Evolutionary conservation across 2,113 vertebrate species (phyloP), one percentile per base, ranked within the genome.

Genomic region (Mirza zaza): DNA sequence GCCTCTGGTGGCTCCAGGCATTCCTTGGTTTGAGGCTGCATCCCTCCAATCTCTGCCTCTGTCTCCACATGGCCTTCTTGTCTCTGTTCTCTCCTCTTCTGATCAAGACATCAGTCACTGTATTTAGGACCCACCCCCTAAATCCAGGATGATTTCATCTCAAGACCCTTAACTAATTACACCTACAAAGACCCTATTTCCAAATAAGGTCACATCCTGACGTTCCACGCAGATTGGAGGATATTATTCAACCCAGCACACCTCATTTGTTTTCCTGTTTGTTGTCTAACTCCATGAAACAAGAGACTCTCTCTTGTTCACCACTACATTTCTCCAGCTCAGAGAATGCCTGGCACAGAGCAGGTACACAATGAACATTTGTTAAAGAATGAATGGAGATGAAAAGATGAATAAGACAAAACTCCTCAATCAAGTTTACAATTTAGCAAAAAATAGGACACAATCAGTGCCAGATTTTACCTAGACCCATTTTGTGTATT

Each of bases 391-490:
- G 14, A 87, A 88, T 20, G 32, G 15, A 29, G 50, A 68, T 23
- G 89, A 75, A 90, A 89, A 83, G 55, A 61, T 25, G 79, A 95
- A 29, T 48, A 34, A 59, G 61, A 95, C 76, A 76, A 93, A 76
- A 45, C 34, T 59, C n/a, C 61, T 93, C 57, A 34, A 57, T 7
- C 42, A 57, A 65, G 45, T 48, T 80, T 32, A 85, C 32, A 95
- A 48, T 50, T 91, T 39, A 61, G 36, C 7, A 34, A 92, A 90
- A 68, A 85, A 45, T 6, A 91, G 63, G 42, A 79, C 27, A 77
- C 9, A 36, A 63, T 32, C 42, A 85, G 8, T 55, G 23, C 52
- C 32, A 67, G 39, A 65, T 50, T 79, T 39, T 61, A 95, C 82
- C 50, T 48, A 94, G 71, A 91, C 39, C 45, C 61, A 94, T 14